A percentile compares a stretch with the other conserved stretches of the same genome.
Evolutionary conservation across 1,140 invertebrate genomes (phyloP).

Genomic region (Drosophila miranda): DNA sequence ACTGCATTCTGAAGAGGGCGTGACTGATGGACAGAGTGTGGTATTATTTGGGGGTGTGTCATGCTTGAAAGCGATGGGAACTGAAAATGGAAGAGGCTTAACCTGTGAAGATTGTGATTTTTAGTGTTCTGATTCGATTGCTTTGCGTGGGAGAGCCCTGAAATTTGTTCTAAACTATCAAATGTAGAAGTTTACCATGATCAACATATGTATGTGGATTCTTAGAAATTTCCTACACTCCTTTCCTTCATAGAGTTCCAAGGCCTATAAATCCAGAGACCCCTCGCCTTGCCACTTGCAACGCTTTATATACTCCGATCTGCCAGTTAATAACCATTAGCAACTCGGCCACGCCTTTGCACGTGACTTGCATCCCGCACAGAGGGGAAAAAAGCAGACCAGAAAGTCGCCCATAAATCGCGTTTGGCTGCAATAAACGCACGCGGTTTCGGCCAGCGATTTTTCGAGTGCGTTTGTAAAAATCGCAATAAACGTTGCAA

Average conservation of each 20-base stretch:
- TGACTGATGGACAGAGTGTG: slow-evolving; percentile 29
- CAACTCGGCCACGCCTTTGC: too few species aligned
- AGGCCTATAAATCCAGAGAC: too few species aligned
- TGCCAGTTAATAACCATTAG: background rate
- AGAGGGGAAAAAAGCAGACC: background rate
- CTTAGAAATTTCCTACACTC: too few species aligned
- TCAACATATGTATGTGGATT: too few species aligned
- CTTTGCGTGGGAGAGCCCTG: too few species aligned
- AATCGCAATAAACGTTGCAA: slow-evolving; percentile 82
- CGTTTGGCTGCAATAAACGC: slow-evolving; percentile 38
- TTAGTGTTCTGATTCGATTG: too few species aligned
- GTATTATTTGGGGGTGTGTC: background rate
- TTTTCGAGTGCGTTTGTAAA: slow-evolving; percentile 79
- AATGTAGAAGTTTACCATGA: too few species aligned
- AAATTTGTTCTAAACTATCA: too few species aligned
- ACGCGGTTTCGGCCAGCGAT: slow-evolving; percentile 13
- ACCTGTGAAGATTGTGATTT: too few species aligned
- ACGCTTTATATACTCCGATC: background rate
- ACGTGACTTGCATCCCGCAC: slow-evolving; percentile 24
- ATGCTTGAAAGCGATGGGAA: background rate
- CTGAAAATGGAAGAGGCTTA: background rate
- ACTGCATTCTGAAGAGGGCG: slow-evolving; percentile 32
- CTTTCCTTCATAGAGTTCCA: too few species aligned
- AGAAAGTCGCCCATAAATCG: slow-evolving; percentile 41
- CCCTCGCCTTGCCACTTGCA: background rate